Evolutionary conservation across 2,113 vertebrate genomes (phyloP).

Genomic region (Meles meles): DNA sequence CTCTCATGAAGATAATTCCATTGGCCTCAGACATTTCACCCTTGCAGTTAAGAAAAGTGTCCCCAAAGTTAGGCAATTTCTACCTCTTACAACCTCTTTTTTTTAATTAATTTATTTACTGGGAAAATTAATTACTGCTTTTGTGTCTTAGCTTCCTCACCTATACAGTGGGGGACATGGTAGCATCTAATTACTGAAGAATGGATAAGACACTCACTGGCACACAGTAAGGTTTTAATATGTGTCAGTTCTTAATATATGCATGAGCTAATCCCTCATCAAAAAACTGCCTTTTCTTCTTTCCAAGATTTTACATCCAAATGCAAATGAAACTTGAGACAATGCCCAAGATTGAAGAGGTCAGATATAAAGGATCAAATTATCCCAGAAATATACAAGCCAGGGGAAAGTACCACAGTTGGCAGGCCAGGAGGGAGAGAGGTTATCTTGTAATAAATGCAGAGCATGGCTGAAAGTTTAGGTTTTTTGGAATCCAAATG

Average conservation of each 20-base stretch:
- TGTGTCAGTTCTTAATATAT: background rate
- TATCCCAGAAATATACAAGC: background rate
- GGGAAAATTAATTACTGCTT: background rate
- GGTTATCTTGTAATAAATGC: background rate
- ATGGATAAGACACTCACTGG: background rate
- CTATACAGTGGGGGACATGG: background rate
- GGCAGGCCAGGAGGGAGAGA: background rate
- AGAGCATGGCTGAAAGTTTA: background rate
- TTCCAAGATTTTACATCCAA: conserved; percentile 18
- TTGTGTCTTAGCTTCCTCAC: conserved; percentile 9
- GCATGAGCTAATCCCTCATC: background rate
- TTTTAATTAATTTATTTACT: too few species aligned
- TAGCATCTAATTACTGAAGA: background rate
- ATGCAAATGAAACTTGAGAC: conserved; percentile 3
- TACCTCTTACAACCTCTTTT: conserved; percentile 1
- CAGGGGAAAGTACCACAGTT: background rate
- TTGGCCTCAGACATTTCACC: background rate
- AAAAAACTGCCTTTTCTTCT: background rate
- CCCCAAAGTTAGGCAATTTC: background rate
- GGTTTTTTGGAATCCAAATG: background rate
- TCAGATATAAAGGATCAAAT: background rate
- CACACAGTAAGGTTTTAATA: background rate
- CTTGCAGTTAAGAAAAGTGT: background rate
- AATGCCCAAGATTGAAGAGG: background rate
- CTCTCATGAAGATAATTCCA: background rate